These are phyloP conservation scores for Scarus forsteni DNA, from an alignment of 2,797 vertebrate species.

Conservation along the genomic window DNA sequence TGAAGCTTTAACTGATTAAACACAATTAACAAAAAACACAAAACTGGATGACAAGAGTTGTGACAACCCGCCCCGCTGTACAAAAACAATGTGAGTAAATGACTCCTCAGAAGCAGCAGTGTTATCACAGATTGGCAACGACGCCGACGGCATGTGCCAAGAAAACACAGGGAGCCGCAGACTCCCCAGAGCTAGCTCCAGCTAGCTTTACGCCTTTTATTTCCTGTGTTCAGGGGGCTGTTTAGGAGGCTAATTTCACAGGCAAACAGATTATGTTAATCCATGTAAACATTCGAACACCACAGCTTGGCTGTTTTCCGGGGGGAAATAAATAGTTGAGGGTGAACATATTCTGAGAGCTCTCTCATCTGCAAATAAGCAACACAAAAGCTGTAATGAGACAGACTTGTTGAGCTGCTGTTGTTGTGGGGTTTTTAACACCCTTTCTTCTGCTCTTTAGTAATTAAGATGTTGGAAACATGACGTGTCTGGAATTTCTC, in stretches of 20 bases:
- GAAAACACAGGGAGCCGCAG: conserved; percentile 61
- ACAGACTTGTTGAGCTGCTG: conserved; percentile 77
- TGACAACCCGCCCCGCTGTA: conserved; percentile 37
- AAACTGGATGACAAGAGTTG: conserved; percentile 51
- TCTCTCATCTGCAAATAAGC: conserved; percentile 78
- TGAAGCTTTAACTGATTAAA: conserved; percentile 67
- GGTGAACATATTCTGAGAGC: conserved; percentile 81
- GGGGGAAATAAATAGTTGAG: conserved; percentile 86
- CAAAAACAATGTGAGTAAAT: conserved; percentile 67
- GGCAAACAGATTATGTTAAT: conserved; percentile 91
- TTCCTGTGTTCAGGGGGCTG: conserved; percentile 80
- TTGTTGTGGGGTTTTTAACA: conserved; percentile 11
- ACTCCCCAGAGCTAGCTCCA: conserved; percentile 80
- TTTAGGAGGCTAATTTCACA: conserved; percentile 89
- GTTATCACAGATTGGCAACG: conserved; percentile 75
- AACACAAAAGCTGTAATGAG: conserved; percentile 82
- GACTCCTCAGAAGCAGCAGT: conserved; percentile 63
- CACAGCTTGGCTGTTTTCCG: conserved; percentile 84
- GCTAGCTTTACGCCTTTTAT: conserved; percentile 79
- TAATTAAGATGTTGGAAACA: conserved; percentile 69
- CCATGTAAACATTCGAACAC: conserved; percentile 88
- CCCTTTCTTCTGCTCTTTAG: conserved; percentile 56
- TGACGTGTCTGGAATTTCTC: conserved; percentile 36
- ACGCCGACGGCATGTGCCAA: conserved; percentile 77
- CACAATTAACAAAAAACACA: conserved; percentile 63